These are phyloP conservation scores for Pseudococcus viburni DNA, from an alignment of 2,888 invertebrate genomes.

Conservation along the genomic window DNA sequence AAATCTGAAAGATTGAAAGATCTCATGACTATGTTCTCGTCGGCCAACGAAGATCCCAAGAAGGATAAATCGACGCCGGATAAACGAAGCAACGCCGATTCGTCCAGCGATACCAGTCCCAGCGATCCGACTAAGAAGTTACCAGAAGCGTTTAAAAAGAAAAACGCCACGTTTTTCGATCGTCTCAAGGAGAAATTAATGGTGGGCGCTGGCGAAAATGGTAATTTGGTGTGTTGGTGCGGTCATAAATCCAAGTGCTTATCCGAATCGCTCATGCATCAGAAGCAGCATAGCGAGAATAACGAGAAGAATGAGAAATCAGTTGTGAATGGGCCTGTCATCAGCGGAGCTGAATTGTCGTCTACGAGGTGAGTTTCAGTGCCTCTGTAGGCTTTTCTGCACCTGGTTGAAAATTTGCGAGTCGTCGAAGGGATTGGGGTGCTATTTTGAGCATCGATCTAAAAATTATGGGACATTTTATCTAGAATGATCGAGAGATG, in stretches of 20 bases:
- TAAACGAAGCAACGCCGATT: slow-evolving; percentile 4
- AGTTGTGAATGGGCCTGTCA: slow-evolving; percentile 31
- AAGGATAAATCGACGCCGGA: not conserved
- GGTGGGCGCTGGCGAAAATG: slow-evolving; percentile 76
- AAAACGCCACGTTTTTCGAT: slow-evolving; percentile 86
- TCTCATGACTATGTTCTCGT: not conserved
- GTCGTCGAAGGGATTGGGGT: too few relatives aligned
- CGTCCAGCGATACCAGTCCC: slow-evolving; percentile 67
- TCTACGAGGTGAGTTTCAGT: slow-evolving; percentile 4
- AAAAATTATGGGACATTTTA: too few relatives aligned
- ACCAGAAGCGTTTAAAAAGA: slow-evolving; percentile 74
- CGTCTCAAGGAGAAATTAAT: slow-evolving; percentile 83
- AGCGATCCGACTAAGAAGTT: slow-evolving; percentile 50
- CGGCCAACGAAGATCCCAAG: not conserved
- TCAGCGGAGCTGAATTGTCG: slow-evolving; percentile 49
- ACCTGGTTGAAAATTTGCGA: not conserved
- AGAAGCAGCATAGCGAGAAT: slow-evolving; percentile 73
- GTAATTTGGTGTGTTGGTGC: slow-evolving; percentile 79
- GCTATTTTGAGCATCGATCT: too few relatives aligned
- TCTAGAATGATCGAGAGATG: too few relatives aligned
- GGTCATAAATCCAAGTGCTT: slow-evolving; percentile 85
- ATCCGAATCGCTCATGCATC: slow-evolving; percentile 85
- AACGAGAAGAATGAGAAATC: slow-evolving; percentile 39
- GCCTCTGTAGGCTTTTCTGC: not conserved
- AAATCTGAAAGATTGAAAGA: not conserved